These are phyloP conservation scores for Montipora capricornis DNA, from an alignment of 64 coral and sea anemone species.

Conservation along the genomic window DNA sequence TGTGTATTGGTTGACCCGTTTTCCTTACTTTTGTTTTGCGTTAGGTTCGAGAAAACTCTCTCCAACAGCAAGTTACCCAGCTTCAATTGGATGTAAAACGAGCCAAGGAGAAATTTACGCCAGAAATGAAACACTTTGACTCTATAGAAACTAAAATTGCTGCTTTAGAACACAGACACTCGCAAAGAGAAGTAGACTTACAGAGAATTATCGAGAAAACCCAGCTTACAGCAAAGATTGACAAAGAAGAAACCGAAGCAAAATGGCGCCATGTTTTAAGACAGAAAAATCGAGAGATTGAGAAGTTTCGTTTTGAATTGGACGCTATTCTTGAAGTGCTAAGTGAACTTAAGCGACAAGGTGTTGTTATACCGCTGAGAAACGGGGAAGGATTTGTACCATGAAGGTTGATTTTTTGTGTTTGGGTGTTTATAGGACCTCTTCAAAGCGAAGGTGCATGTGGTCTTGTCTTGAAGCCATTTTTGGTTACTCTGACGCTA, in stretches of 20 bases:
- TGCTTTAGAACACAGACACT: slow-evolving; percentile 85
- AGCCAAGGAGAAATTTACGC: slow-evolving; percentile 87
- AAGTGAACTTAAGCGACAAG: slow-evolving; percentile 88
- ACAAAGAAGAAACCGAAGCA: slow-evolving; percentile 85
- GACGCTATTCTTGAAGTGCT: slow-evolving; percentile 88
- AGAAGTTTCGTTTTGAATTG: slow-evolving; percentile 91
- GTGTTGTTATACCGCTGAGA: slow-evolving; percentile 79
- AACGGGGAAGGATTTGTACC: slow-evolving; percentile 15
- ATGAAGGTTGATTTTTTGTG: background rate
- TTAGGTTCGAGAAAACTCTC: slow-evolving; percentile 87
- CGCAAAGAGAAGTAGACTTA: slow-evolving; percentile 86
- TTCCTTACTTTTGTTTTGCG: slow-evolving; percentile 3
- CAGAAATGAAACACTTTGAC: slow-evolving; percentile 97
- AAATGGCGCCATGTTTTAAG: slow-evolving; percentile 75
- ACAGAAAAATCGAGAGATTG: slow-evolving; percentile 96
- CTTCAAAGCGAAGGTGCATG: no score
- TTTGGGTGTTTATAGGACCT: no score
- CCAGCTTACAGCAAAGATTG: slow-evolving; percentile 79
- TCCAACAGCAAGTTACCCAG: slow-evolving; percentile 85
- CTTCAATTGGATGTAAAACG: slow-evolving; percentile 77
- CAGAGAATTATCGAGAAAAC: slow-evolving; percentile 88
- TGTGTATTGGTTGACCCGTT: background rate
- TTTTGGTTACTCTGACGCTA: no score
- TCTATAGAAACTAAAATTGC: slow-evolving; percentile 84
- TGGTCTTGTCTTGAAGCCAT: no score